These are phyloP conservation scores for Drosophila parthenogenetica DNA, from an alignment of 2,888 invertebrate genomes.

Conservation along the genomic window DNA sequence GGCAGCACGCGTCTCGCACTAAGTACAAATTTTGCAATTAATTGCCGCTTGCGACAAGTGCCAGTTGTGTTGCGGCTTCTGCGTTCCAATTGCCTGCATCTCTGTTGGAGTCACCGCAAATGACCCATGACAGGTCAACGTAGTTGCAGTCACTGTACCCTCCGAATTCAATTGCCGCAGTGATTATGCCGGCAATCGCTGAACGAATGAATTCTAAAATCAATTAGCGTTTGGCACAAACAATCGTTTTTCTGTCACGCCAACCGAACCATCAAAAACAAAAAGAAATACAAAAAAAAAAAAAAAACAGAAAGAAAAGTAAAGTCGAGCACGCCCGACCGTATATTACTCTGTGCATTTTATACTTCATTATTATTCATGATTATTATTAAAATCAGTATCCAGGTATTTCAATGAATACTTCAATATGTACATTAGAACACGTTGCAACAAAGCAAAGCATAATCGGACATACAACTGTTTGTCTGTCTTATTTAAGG, in stretches of 20 bases:
- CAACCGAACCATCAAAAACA: slow-evolving; percentile 57
- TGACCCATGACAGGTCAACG: slow-evolving; percentile 71
- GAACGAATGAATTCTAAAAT: slow-evolving; percentile 83
- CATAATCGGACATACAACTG: too few species aligned
- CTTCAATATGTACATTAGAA: too few species aligned
- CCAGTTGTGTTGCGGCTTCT: slow-evolving; percentile 14
- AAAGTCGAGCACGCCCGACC: too few species aligned
- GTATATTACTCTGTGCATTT: too few species aligned
- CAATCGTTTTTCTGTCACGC: slow-evolving; percentile 82
- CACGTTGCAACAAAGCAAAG: too few species aligned
- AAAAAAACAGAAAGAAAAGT: too few species aligned
- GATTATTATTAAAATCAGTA: too few species aligned
- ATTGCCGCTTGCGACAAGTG: slow-evolving; percentile 60
- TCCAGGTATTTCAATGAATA: too few species aligned
- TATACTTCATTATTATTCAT: too few species aligned
- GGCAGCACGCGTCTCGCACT: slow-evolving; percentile 48
- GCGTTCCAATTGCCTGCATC: slow-evolving; percentile 4
- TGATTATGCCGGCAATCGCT: slow-evolving; percentile 41
- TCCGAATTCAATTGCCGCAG: slow-evolving; percentile 83
- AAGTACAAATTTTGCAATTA: slow-evolving; percentile 65
- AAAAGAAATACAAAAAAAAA: slow-evolving; percentile 32
- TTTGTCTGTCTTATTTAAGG: too few species aligned
- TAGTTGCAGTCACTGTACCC: slow-evolving; percentile 45
- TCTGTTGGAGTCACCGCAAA: slow-evolving; percentile 55
- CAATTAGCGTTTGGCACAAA: slow-evolving; percentile 83